phyloP scores from a whole-genome alignment of 92 coral and sea anemone genomes.

The Zoanthus sansibaricus region DNA sequence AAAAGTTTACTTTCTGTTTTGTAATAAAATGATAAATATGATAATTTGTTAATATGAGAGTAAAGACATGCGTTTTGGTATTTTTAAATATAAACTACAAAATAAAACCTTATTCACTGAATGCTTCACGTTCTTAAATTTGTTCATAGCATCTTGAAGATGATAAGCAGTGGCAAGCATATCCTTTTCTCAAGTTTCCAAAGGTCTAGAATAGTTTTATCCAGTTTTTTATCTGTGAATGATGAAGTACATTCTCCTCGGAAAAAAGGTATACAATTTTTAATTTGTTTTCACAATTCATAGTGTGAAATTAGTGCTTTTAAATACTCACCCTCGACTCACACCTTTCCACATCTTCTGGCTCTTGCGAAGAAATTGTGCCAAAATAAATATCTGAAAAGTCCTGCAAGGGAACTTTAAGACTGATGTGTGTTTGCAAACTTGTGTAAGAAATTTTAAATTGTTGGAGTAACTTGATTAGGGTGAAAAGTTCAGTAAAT shows the following conservation, averaged over 20 bases:
- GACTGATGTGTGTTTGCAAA: no score
- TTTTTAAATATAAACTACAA: conserved; percentile 3
- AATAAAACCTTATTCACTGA: conserved; percentile 74
- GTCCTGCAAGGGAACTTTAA: conserved; percentile 36
- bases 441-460: background rate
- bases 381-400: conserved; percentile 56
- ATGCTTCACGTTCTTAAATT: conserved; percentile 71
- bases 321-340: conserved; percentile 44
- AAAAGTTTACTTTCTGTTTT: no score
- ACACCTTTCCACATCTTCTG: conserved; percentile 32
- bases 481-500: background rate
- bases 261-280: background rate
- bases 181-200: conserved; percentile 61
- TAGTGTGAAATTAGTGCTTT: background rate
- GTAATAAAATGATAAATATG: background rate
- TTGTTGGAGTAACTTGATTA: background rate
- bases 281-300: background rate
- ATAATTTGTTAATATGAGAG: background rate
- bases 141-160: conserved; percentile 60
- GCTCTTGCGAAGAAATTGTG: conserved; percentile 46
- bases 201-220: conserved; percentile 59
- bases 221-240: conserved; percentile 59
- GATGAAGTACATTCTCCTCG: background rate
- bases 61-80: conserved; percentile 9
- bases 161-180: conserved; percentile 73